phyloP scores from a whole-genome alignment of 2,113 vertebrate species.

The Pluvialis apricaria region DNA sequence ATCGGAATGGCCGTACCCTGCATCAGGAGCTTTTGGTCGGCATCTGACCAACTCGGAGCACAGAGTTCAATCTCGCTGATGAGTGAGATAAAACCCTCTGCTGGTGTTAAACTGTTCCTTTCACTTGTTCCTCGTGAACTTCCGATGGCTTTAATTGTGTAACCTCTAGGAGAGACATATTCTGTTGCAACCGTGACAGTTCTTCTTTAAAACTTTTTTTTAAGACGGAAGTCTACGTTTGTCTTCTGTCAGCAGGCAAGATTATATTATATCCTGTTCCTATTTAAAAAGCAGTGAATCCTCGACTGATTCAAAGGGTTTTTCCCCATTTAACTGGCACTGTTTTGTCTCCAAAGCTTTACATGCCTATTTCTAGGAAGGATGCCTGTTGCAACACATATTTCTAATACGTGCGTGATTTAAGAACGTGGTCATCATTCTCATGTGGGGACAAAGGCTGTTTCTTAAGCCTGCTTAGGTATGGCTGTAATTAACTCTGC shows the following conservation, averaged over 20 bases:
- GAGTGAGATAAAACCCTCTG: background rate
- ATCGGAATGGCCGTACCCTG: background rate
- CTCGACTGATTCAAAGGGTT: background rate
- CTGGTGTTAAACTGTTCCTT: background rate
- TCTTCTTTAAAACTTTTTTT: background rate
- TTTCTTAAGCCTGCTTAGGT: background rate
- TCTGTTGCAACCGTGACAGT: background rate
- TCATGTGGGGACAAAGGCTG: background rate
- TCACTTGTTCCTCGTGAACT: background rate
- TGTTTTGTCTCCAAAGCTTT: background rate
- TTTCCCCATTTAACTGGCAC: background rate
- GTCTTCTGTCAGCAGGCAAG: background rate
- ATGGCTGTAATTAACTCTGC: background rate
- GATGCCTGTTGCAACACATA: background rate
- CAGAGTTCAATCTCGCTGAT: background rate
- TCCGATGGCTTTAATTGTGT: background rate
- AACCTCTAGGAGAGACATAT: background rate
- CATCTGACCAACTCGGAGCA: rapidly evolving
- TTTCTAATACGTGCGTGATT: background rate
- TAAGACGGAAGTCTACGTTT: background rate
- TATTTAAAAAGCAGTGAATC: background rate
- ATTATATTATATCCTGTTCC: background rate
- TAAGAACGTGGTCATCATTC: background rate
- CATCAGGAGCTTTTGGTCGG: background rate
- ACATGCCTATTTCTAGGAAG: background rate